Evolutionary conservation across 2,797 vertebrate species (phyloP), one percentile per base, ranked within the genome.

Genomic region (Poecile montanus): DNA sequence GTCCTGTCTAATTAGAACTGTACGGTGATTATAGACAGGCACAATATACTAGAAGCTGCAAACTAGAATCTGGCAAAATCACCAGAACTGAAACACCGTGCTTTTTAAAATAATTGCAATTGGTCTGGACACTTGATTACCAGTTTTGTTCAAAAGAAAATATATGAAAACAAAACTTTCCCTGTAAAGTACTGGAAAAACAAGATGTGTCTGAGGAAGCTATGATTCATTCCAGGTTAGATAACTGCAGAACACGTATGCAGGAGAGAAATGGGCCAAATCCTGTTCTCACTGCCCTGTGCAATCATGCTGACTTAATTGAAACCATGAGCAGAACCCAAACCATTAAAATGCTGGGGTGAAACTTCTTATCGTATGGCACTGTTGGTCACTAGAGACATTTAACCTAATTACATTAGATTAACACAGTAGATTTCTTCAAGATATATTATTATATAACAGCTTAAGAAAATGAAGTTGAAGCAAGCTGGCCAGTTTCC

Each of bases 371-470:
- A 91, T 91, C 81, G 54, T 90, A 93, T 36, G 60, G 85, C 2
- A 25, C 84, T 93, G 44, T 91, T 90, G 92, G 94, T 92, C 96
- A 95, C 94, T 53, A 92, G 96, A 96, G 96, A 97, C 91, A 71
- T 78, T 94, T 97, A 97, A 97, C 95, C 96, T 97, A 97, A 97
- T 97, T 97, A 96, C 68, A 94, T 89, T 95, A 92, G 89, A 97
- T 94, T 96, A 96, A 94, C 88, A 94, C 60, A 90, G 77, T 29
- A 95, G 88, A 95, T 95, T 94, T 95, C 79, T 81, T 91, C 84
- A 94, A 95, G 71, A 94, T 60, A 92, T 13, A 66, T 51, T 71
- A 94, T 95, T 96, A 92, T 76, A 85, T 81, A 94, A 96, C 29
- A 62, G 75, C 54, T 36, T 36, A 29, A 67, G 85, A 92, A 93